Conservation (phyloP, 2,113 vertebrate species). For the Hepsetus odoe region DNA sequence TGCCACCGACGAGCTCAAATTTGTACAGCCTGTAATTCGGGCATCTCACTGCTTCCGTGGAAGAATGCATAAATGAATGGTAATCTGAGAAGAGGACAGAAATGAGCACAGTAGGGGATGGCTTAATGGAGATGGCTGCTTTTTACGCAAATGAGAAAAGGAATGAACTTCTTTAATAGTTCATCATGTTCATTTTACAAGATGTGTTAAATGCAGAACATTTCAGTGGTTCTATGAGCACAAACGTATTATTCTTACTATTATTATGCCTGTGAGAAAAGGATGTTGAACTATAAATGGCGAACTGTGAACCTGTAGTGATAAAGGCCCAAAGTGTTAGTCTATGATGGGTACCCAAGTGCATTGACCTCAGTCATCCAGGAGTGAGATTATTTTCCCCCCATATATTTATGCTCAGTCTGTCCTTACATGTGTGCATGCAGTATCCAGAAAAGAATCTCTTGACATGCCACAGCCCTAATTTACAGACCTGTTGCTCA, state of each 20-base stretch:
- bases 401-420: neutral
- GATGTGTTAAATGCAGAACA: too few species aligned
- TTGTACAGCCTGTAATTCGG: conserved; percentile 40
- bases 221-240: too few species aligned
- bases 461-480: conserved; percentile 17
- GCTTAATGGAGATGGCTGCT: neutral
- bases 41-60: conserved; percentile 15
- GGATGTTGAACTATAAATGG: too few species aligned
- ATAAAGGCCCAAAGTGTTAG: too few species aligned
- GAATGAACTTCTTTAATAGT: too few species aligned
- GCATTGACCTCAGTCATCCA: too few species aligned
- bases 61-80: conserved; percentile 42
- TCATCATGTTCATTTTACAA: too few species aligned
- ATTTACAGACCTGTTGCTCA: conserved; percentile 57
- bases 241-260: too few species aligned
- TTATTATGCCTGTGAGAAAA: too few species aligned
- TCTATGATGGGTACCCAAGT: too few species aligned
- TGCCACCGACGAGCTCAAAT: conserved; percentile 36
- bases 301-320: too few species aligned
- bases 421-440: neutral
- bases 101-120: conserved; percentile 2
- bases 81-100: conserved; percentile 3
- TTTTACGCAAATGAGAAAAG: too few species aligned
- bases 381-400: neutral
- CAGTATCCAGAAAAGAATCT: conserved; percentile 25